Conservation (phyloP, 1,140 invertebrate genomes). For the Drosophila nikananu region DNA sequence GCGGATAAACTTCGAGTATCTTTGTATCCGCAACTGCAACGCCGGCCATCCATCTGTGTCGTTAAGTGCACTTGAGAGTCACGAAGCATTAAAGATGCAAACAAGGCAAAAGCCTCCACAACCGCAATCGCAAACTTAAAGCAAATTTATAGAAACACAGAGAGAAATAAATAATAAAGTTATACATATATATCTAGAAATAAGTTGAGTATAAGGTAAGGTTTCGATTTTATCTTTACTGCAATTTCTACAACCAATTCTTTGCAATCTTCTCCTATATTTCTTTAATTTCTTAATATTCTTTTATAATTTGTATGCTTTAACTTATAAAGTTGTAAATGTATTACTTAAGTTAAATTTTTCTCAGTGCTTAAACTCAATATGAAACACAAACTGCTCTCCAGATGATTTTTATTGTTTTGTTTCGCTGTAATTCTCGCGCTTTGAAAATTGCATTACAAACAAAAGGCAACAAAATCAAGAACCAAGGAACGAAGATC, state of each 20-base stretch:
- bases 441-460: conserved; percentile 84
- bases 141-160: conserved; percentile 51
- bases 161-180: not conserved
- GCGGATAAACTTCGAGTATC: conserved; percentile 27
- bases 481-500: conserved; percentile 37
- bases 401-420: conserved; percentile 75
- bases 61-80: conserved; percentile 80
- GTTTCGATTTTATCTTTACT: accelerated
- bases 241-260: too few relatives aligned
- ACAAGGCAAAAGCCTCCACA: conserved; percentile 50
- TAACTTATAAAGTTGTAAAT: not conserved
- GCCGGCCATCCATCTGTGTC: conserved; percentile 75
- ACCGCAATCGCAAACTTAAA: conserved; percentile 61
- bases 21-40: conserved; percentile 57
- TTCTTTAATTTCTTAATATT: not conserved
- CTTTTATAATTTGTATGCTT: too few relatives aligned
- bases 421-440: conserved; percentile 77
- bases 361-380: conserved; percentile 13
- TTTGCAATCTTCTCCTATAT: not conserved
- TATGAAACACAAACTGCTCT: conserved; percentile 33
- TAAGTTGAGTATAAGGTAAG: not conserved
- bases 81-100: conserved; percentile 83
- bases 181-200: not conserved
- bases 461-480: conserved; percentile 65
- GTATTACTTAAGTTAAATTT: not conserved